phyloP scores from a whole-genome alignment of 2,113 vertebrate genomes.

The Tychaedon coryphoeus region DNA sequence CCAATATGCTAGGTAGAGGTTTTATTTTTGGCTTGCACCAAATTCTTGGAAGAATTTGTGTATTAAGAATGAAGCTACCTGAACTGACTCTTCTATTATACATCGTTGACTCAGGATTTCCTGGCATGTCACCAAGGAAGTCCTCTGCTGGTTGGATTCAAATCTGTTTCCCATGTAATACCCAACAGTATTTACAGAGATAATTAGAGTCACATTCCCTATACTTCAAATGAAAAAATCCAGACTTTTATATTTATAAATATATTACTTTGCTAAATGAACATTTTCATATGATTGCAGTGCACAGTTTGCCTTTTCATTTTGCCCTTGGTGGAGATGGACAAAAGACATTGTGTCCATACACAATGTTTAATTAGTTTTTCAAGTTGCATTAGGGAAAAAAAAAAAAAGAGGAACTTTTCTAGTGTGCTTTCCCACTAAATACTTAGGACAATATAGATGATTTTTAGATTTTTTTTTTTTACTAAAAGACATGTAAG shows the following conservation, averaged over 20 bases:
- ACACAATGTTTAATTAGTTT: background rate
- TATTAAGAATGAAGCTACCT: background rate
- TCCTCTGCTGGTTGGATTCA: background rate
- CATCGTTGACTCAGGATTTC: background rate
- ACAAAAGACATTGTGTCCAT: background rate
- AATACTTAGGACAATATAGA: background rate
- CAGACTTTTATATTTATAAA: background rate
- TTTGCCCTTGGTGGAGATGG: background rate
- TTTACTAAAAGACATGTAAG: conserved; percentile 2
- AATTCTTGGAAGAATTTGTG: background rate
- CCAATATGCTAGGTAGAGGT: background rate
- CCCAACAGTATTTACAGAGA: background rate
- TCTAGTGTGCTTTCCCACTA: background rate
- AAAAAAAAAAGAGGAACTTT: background rate
- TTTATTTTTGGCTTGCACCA: background rate
- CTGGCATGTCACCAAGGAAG: background rate
- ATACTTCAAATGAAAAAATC: background rate
- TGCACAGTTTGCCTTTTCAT: background rate
- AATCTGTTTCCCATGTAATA: background rate
- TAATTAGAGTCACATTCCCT: background rate
- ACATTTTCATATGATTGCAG: background rate
- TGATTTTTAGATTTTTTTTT: background rate
- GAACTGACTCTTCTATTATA: background rate
- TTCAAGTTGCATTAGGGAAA: background rate
- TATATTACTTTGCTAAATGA: background rate